A percentile compares a stretch with the other conserved stretches of the same genome.
Conservation (phyloP, 64 coral and sea anemone species). For the Actinia equina region DNA sequence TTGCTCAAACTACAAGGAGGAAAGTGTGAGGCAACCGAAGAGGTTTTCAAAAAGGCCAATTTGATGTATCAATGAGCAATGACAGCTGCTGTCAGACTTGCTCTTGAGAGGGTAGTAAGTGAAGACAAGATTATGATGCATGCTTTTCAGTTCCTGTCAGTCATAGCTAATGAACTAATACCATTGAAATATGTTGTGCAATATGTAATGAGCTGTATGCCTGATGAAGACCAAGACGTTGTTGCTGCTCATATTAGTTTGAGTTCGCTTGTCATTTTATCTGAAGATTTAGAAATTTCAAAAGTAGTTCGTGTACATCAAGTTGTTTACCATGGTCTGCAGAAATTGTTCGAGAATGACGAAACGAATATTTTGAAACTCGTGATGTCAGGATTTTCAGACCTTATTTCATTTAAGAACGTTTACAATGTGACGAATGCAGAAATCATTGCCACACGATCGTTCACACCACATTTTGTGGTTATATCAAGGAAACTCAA, state of each 20-base stretch:
- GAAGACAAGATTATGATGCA: constrained; percentile 20
- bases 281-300: background rate
- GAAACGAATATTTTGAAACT: background rate
- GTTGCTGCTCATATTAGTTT: background rate
- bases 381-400: constrained; percentile 9
- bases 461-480: background rate
- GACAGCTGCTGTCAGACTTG: constrained; percentile 9
- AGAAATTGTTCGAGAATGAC: background rate
- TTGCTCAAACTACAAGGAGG: constrained; percentile 22
- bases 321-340: background rate
- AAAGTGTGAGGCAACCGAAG: constrained; percentile 15
- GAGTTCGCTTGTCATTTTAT: background rate
- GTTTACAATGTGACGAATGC: background rate
- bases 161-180: constrained; percentile 30
- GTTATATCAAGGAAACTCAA: background rate
- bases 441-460: background rate
- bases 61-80: background rate
- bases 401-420: background rate
- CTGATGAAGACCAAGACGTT: constrained; percentile 27
- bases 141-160: constrained; percentile 46
- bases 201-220: constrained; percentile 8
- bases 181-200: constrained; percentile 15
- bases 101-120: constrained; percentile 11
- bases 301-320: constrained; percentile 30
- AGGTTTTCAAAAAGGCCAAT: constrained; percentile 7